Percentiles rank a stretch among this genome's conserved stretches.
Evolutionary conservation across 1,140 invertebrate species (phyloP).

Genomic region (Phymorhynchus buccinoides): DNA sequence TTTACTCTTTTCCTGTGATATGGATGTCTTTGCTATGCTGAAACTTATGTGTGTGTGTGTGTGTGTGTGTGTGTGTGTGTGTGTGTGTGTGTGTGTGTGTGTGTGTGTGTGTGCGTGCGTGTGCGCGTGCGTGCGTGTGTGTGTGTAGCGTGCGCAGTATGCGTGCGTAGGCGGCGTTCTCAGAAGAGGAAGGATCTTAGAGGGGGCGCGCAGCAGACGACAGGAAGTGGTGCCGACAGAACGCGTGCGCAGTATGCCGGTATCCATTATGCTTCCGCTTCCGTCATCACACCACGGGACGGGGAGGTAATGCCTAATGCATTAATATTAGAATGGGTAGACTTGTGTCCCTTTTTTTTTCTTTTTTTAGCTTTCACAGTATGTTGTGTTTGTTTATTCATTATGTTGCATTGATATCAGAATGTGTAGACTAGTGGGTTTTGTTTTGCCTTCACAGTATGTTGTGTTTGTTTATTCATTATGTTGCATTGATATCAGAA

Average conservation of each 20-base stretch:
- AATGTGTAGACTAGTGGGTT: too few species aligned
- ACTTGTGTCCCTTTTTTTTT: background rate
- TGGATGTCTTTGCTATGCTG: background rate
- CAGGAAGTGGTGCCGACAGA: background rate
- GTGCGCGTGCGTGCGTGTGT: background rate
- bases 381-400: background rate
- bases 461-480: too few species aligned
- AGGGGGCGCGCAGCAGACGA: slow-evolving; percentile 26
- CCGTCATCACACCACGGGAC: slow-evolving; percentile 23
- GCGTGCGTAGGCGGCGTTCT: background rate
- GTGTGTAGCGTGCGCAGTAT: too few species aligned
- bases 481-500: too few species aligned
- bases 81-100: slow-evolving; percentile 10
- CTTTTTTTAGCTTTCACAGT: too few species aligned
- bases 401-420: background rate
- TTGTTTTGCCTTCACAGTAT: too few species aligned
- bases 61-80: background rate
- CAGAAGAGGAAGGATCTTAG: slow-evolving; percentile 33
- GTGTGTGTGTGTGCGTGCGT: slow-evolving; percentile 10
- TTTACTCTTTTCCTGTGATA: background rate
- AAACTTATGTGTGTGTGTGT: slow-evolving; percentile 11
- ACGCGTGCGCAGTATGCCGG: slow-evolving; percentile 24
- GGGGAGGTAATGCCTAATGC: background rate
- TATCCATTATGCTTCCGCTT: slow-evolving; percentile 35
- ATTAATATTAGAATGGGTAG: too few species aligned